These are phyloP conservation scores for Anthonomus grandis DNA, from an alignment of 1,140 invertebrate species.

Conservation along the genomic window DNA sequence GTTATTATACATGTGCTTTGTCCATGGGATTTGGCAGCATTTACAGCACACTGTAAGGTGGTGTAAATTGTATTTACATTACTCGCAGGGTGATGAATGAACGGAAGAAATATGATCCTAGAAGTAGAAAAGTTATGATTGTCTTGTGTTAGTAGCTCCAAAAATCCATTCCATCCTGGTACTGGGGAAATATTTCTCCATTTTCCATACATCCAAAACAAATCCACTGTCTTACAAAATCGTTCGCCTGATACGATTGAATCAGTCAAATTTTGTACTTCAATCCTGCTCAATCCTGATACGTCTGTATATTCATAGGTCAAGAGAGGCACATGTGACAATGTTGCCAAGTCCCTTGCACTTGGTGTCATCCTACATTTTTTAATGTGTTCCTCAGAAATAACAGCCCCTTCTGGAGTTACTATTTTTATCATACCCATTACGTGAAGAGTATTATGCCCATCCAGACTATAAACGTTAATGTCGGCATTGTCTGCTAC, in stretches of 20 bases:
- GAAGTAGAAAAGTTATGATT: constrained; percentile 35
- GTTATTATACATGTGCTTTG: constrained; percentile 40
- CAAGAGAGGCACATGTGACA: constrained; percentile 37
- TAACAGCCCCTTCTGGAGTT: constrained; percentile 39
- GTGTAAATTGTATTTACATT: constrained; percentile 43
- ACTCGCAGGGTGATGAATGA: constrained; percentile 45
- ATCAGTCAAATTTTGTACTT: constrained; percentile 24
- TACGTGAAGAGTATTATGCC: constrained; percentile 46
- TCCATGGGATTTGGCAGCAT: constrained; percentile 29
- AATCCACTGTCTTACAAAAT: constrained; percentile 21
- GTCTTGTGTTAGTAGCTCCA: constrained; percentile 31
- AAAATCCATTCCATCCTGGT: constrained; percentile 36
- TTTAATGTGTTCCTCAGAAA: constrained; percentile 30
- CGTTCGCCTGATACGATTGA: constrained; percentile 10
- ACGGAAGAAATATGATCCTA: constrained; percentile 45
- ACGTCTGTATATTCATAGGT: constrained; percentile 35
- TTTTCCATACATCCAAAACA: constrained; percentile 32
- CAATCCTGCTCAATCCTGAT: constrained; percentile 29
- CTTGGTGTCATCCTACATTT: constrained; percentile 27
- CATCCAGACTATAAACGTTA: constrained; percentile 48
- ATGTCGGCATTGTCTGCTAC: constrained; percentile 48
- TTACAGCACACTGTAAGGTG: constrained; percentile 44
- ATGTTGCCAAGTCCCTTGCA: constrained; percentile 32
- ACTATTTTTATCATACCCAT: constrained; percentile 47
- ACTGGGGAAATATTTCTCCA: constrained; percentile 21